phyloP scores from a whole-genome alignment of 2,888 invertebrate genomes.

The Caenorhabditis angaria region DNA sequence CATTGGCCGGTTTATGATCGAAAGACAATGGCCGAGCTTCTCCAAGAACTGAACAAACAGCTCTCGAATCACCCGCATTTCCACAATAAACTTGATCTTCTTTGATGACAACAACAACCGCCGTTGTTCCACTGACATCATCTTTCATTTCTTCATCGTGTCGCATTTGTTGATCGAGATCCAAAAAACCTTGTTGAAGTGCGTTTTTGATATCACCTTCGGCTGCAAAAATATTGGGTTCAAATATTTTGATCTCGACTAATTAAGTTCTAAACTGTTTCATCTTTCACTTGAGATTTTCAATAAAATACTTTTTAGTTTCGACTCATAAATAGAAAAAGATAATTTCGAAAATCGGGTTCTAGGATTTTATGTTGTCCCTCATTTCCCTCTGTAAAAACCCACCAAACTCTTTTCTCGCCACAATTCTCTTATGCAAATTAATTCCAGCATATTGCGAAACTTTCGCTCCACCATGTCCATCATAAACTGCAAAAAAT shows the following conservation, averaged over 20 bases:
- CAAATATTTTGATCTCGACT: not conserved
- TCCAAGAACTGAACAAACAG: conserved; percentile 88
- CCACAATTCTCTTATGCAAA: conserved; percentile 88
- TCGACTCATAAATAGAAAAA: too few species aligned
- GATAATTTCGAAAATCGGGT: too few species aligned
- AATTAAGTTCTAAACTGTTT: too few species aligned
- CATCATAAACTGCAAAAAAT: conserved; percentile 96
- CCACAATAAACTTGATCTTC: conserved; percentile 87
- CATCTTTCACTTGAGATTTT: too few species aligned
- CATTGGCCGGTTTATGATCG: conserved; percentile 83
- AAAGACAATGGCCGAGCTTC: conserved; percentile 82
- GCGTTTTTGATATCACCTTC: conserved; percentile 86
- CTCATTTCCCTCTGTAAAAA: too few species aligned
- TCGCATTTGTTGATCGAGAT: conserved; percentile 87
- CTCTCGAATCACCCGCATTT: conserved; percentile 95
- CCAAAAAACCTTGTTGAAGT: conserved; percentile 87
- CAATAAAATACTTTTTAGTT: too few species aligned
- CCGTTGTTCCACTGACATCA: conserved; percentile 94
- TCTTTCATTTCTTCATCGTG: conserved; percentile 85
- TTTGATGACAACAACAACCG: conserved; percentile 81
- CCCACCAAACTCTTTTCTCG: conserved; percentile 73
- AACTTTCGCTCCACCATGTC: conserved; percentile 80
- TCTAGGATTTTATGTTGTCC: too few species aligned
- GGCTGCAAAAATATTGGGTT: conserved; percentile 72
- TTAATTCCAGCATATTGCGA: conserved; percentile 94